phyloP scores from a whole-genome alignment of 1,140 invertebrate genomes.

The Pissodes strobi region DNA sequence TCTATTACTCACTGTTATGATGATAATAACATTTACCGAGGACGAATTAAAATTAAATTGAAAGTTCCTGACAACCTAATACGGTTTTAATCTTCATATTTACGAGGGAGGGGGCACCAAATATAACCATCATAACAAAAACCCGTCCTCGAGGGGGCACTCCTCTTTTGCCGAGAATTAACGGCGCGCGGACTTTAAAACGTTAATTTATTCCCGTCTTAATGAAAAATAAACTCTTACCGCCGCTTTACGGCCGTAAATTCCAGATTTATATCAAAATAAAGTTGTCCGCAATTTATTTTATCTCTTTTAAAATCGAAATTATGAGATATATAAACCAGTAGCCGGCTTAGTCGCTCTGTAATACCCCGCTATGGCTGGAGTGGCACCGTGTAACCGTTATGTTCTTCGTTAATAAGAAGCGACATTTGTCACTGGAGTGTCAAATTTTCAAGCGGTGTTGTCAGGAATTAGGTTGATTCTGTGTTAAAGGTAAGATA shows the following conservation, averaged over 20 bases:
- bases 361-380: constrained; percentile 13
- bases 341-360: constrained; percentile 34
- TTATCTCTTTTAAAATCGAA: constrained; percentile 50
- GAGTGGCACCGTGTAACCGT: not conserved
- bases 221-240: constrained; percentile 35
- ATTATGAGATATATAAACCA: constrained; percentile 52
- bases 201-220: constrained; percentile 30
- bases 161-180: not conserved
- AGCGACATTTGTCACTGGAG: no score
- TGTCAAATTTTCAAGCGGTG: no score
- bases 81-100: no score
- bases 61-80: no score
- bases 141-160: constrained; percentile 4
- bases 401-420: no score
- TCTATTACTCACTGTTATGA: no score
- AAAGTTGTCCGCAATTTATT: constrained; percentile 50
- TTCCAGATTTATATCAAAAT: constrained; percentile 43
- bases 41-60: no score
- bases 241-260: constrained; percentile 24
- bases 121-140: no score
- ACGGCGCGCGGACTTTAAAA: constrained; percentile 13
- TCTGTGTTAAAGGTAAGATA: no score
- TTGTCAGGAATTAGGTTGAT: no score
- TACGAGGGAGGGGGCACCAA: no score
- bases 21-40: no score